Conservation (phyloP, 2,113 vertebrate species). For the Marmota flaviventris region DNA sequence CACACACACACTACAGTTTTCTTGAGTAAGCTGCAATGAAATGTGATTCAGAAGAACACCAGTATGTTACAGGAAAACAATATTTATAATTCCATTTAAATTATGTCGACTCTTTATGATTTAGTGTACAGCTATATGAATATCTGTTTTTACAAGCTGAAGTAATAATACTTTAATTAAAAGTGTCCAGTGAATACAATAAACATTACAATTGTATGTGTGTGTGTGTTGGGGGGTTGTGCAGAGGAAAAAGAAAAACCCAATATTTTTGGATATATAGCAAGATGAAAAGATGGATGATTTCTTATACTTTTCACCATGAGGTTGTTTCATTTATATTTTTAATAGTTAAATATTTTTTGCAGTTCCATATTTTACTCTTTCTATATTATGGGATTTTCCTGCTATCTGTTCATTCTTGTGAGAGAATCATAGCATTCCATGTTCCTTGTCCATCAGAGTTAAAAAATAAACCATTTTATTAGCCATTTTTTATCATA, state of each 20-base stretch:
- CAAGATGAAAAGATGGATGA: not conserved
- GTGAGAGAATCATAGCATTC: not conserved
- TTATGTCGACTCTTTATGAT: too few relatives aligned
- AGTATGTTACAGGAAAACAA: accelerated
- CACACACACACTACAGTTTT: not conserved
- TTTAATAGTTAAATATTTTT: not conserved
- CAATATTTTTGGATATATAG: not conserved
- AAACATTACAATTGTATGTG: too few relatives aligned
- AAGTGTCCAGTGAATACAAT: too few relatives aligned
- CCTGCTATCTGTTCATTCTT: not conserved
- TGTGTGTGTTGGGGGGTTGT: too few relatives aligned
- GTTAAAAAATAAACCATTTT: not conserved
- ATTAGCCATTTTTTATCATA: not conserved
- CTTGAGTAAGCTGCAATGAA: not conserved
- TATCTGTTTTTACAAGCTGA: too few relatives aligned
- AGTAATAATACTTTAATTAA: too few relatives aligned
- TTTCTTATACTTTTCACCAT: not conserved
- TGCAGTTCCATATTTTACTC: not conserved
- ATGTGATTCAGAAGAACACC: not conserved
- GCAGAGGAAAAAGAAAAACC: not conserved
- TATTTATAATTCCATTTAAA: not conserved
- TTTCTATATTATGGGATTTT: not conserved
- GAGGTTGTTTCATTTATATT: not conserved
- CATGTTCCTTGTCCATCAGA: not conserved
- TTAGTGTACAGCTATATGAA: too few relatives aligned